Evolutionary conservation across 2,888 invertebrate species (phyloP), one percentile per base, ranked within the genome.

Genomic region (Spialia ferax): DNA sequence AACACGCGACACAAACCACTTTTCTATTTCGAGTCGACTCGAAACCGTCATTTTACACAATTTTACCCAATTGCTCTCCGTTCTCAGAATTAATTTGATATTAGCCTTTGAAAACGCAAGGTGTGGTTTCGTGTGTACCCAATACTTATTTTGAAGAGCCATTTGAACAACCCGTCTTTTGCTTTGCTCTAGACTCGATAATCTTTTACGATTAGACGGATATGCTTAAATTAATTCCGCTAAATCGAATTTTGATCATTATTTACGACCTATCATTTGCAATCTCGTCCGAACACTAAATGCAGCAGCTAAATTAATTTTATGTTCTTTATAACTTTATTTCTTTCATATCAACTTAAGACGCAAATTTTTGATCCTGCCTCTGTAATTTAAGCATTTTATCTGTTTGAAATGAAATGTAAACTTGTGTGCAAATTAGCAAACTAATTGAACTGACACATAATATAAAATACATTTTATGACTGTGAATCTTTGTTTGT

Each of bases 1-100:
- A 91, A 92, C 93, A 93, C 93, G 93, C 93, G 93, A 93, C 93
- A 93, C 86, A 79, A 87, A 86, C 92, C 92, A 91, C 93, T 93
- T 93, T 93, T 91, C 93, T 93, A 93, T 93, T 91, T 89, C 80
- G 77, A 88, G 79, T 87, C 83, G 86, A 87, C 81, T 89, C 86
- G 79, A 86, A 89, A 88, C 93, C 91, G 87, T 92, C 93, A 93
- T 93, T 93, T 93, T 91, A 93, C 91, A 91, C 92, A 92, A 93
- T 93, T 93, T 92, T 90, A 93, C 89, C 87, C 90, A 90, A 92
- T 92, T 88, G 91, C 92, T 91, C 88, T 88, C 84, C 79, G 87
- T 93, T 93, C 93, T 87, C 75, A 83, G 93, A 93, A 93, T 93
- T 93, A 93, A 93, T 93, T 92, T 92, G 88, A 90, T 93, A 93